These are phyloP conservation scores for Holothuria scabra DNA, from an alignment of 53 echinoderm and acorn worm genomes.

Conservation along the genomic window DNA sequence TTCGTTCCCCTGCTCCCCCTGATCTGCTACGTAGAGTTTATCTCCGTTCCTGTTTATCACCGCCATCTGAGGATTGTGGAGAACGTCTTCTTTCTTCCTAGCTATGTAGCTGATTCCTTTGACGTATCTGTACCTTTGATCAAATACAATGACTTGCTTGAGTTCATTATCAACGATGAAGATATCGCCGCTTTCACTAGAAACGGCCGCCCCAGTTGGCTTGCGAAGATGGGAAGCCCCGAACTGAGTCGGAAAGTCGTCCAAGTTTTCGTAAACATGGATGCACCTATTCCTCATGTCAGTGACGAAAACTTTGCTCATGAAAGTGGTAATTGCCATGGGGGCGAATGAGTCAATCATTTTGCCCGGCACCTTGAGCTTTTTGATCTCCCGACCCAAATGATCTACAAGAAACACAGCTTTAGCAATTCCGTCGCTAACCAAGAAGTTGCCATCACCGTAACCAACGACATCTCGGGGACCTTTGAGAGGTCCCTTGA, in stretches of 20 bases:
- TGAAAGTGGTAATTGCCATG: not conserved
- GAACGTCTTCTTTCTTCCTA: not conserved
- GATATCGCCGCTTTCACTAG: not conserved
- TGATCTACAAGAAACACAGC: not conserved
- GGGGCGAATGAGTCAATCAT: not conserved
- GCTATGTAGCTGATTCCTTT: not conserved
- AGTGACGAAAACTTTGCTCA: not conserved
- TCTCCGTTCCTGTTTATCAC: conserved; percentile 7
- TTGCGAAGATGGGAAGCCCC: not conserved
- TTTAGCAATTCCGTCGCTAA: not conserved
- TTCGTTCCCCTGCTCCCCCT: not conserved
- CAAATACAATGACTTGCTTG: not conserved
- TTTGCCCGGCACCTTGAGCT: not conserved
- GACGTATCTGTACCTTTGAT: not conserved
- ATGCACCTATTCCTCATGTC: conserved; percentile 4
- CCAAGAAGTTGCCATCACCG: not conserved
- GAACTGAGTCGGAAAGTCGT: not conserved
- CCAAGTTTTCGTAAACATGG: not conserved
- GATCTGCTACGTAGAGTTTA: conserved; percentile 1
- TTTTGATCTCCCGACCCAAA: not conserved
- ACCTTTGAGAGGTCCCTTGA: conserved; percentile 5
- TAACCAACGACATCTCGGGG: not conserved
- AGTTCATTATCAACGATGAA: conserved; percentile 1
- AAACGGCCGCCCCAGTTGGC: not conserved
- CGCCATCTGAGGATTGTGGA: conserved; percentile 6